Percentiles rank a stretch among this genome's conserved stretches.
Conservation (phyloP, 1,140 invertebrate species). For the Sitobion miscanthi region DNA sequence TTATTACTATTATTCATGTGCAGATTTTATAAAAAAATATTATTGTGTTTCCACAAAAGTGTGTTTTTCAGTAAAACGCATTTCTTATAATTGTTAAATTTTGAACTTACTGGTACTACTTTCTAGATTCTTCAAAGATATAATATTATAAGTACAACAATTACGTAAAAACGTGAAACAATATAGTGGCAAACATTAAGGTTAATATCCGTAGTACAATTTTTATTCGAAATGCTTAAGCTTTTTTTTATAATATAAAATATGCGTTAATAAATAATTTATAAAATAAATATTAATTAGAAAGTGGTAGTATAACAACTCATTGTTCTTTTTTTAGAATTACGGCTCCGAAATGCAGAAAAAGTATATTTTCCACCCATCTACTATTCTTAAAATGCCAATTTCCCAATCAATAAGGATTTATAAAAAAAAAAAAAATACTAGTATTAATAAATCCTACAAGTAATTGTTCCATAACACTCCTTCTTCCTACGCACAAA, state of each 20-base stretch:
- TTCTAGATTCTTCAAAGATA: neutral
- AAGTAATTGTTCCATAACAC: neutral
- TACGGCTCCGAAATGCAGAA: no score
- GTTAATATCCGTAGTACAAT: neutral
- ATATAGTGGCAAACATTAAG: neutral
- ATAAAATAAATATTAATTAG: neutral
- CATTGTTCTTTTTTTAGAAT: no score
- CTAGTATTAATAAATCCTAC: neutral
- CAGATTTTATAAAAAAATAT: neutral
- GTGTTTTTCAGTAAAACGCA: neutral
- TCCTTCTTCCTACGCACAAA: fast-evolving
- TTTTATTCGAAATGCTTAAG: neutral
- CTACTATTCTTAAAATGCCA: neutral
- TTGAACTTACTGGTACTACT: neutral
- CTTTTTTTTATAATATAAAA: neutral
- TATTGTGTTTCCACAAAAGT: neutral
- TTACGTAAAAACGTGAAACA: no score
- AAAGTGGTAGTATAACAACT: neutral
- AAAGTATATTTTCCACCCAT: no score
- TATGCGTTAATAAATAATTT: neutral
- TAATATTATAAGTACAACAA: neutral
- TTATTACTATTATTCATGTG: no score
- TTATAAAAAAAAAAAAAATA: neutral
- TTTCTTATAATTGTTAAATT: neutral
- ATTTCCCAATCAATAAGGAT: neutral